Base-by-base conservation (phyloP, 2,113 vertebrate genomes). In the Machaerirhynchus nigripectus region DNA sequence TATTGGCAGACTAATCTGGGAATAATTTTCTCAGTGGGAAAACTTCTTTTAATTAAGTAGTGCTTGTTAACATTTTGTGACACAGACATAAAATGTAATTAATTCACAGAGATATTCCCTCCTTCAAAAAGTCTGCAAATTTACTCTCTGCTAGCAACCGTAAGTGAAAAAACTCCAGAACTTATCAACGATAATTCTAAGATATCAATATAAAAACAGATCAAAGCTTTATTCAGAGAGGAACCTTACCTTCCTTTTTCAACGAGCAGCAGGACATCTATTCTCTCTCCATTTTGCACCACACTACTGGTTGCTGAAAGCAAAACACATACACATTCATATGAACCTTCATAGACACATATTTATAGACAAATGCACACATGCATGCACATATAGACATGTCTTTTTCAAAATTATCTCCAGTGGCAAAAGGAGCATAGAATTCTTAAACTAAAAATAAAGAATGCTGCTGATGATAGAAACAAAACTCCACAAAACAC, bases 211-310 rank as follows among this genome's bases (percentile, higher is more conserved):
- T 23, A 59, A 76, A 84, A 79, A 15, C 22, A 90, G 46, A 87
- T 42, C 42, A 88, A 89, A 93, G 19, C 44, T 77, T 73, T 79
- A 76, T 67, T n/a, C 39, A 84, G 71, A 89, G 61, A 52, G 63
- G 60, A 67, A n/a, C 4, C 84, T 95, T 98, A 99, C 99, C 99
- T 99, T 97, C 99, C 98, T 94, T 98, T 99, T 96, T 99, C 99
- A 89, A 99, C 99, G 21, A 99, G 98, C 57, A 99, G 98, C 85
- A 99, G 97, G 79, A 99, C 98, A 27, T 99, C 98, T 95, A 98
- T 96, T 97, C 98, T 99, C 90, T 99, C 99, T 56, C 99, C 99
- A 53, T 99, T 99, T 91, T 99, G 98, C 50, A 97, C 96, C 50
- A 99, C 86, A 31, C 96, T 98, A 74, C 98, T 99, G 94, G 98